A percentile compares a stretch with the other conserved stretches of the same genome.
Conservation (phyloP, 2,888 invertebrate genomes). For the Acleris holmiana region DNA sequence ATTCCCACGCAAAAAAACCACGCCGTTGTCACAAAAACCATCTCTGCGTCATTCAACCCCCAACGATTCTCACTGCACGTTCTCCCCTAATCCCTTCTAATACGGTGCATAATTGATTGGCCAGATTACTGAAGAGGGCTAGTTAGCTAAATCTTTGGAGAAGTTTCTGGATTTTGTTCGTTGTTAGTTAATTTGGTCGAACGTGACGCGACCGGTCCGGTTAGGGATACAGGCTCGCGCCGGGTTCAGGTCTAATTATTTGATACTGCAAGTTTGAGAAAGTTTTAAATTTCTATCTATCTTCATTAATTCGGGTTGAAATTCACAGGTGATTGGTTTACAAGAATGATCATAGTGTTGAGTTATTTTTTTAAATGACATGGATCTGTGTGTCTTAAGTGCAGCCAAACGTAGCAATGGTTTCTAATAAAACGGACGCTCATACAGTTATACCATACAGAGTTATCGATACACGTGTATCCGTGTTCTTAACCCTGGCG, state of each 20-base stretch:
- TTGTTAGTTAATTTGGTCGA: constrained; percentile 16
- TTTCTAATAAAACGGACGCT: no score
- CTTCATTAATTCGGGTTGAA: background rate
- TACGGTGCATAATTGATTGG: constrained; percentile 17
- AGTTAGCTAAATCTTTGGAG: constrained; percentile 19
- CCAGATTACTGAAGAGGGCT: constrained; percentile 21
- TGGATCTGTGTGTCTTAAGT: background rate
- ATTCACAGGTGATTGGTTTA: background rate
- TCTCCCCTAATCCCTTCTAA: background rate
- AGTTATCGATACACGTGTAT: no score
- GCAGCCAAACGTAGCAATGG: no score
- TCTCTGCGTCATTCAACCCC: background rate
- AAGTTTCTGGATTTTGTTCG: constrained; percentile 21
- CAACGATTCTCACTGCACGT: background rate
- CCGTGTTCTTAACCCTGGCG: no score
- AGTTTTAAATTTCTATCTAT: constrained; percentile 7
- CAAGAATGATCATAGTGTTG: background rate
- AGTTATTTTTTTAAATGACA: background rate
- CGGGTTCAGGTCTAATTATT: constrained; percentile 6
- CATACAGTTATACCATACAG: no score
- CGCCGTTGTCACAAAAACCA: constrained; percentile 2
- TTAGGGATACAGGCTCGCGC: background rate
- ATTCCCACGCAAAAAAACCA: background rate
- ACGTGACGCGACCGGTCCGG: constrained; percentile 3
- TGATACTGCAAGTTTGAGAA: background rate